phyloP scores from a whole-genome alignment of 2,113 vertebrate genomes.

The Antennarius striatus region DNA sequence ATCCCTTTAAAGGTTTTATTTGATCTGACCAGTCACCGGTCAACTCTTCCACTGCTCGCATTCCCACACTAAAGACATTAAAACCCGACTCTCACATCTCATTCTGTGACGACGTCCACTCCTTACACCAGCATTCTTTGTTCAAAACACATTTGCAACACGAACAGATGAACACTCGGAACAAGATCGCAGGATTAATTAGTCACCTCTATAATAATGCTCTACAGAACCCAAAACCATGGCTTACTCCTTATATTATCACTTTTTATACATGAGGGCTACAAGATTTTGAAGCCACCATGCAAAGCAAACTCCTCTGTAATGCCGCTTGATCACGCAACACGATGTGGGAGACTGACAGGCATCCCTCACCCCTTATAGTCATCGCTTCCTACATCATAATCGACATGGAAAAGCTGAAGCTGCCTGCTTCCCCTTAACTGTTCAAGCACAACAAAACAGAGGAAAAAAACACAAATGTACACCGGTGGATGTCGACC shows the following conservation, averaged over 20 bases:
- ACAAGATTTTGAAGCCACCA: conserved; percentile 18
- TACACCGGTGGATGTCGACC: conserved; percentile 17
- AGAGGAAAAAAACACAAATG: conserved; percentile 51
- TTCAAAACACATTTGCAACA: conserved; percentile 27
- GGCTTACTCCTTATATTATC: conserved; percentile 48
- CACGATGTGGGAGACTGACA: conserved; percentile 6
- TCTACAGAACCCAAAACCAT: conserved; percentile 34
- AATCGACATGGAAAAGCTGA: conserved; percentile 39
- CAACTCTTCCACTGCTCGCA: conserved; percentile 1
- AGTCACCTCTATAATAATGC: conserved; percentile 10
- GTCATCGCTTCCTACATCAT: conserved; percentile 34
- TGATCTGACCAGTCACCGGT: conserved; percentile 8
- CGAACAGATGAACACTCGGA: conserved; percentile 19
- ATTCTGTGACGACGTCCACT: neutral
- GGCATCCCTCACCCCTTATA: neutral
- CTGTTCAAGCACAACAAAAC: conserved; percentile 42
- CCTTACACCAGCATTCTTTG: too few relatives aligned
- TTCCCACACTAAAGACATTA: conserved; percentile 8
- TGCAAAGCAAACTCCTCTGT: conserved; percentile 1
- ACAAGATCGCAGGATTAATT: conserved; percentile 5
- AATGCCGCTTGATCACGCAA: neutral
- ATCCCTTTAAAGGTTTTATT: conserved; percentile 27
- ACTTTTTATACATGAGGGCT: neutral
- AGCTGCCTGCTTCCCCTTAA: conserved; percentile 45
- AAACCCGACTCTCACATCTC: conserved; percentile 7